Percentiles rank a stretch among this genome's conserved stretches.
Evolutionary conservation across 1,140 invertebrate genomes (phyloP).

Genomic region (Drosophila sturtevanti): DNA sequence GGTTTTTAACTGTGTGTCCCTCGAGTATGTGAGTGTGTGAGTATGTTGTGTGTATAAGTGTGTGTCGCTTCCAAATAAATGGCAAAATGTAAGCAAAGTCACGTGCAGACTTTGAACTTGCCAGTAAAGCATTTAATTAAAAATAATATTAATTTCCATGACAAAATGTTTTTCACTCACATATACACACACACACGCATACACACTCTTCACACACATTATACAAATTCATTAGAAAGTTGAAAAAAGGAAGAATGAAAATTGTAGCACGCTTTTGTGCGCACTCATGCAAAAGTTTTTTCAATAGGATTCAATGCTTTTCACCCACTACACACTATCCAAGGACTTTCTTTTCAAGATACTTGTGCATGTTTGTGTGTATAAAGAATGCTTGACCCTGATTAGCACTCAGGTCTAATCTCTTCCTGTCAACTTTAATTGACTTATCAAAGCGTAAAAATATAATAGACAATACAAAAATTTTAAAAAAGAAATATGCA

Average conservation of each 20-base stretch:
- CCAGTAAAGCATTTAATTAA: constrained; percentile 59
- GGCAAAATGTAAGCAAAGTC: constrained; percentile 56
- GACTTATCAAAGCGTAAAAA: constrained; percentile 34
- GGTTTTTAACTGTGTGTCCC: constrained; percentile 64
- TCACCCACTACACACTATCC: constrained; percentile 12
- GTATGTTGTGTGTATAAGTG: constrained; percentile 1
- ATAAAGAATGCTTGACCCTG: constrained; percentile 16
- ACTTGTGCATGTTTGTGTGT: not conserved
- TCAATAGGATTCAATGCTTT: constrained; percentile 23
- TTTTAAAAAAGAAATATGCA: not conserved
- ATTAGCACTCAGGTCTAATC: constrained; percentile 37
- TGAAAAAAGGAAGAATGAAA: not conserved
- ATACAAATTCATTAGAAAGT: constrained; percentile 13
- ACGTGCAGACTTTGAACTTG: constrained; percentile 54
- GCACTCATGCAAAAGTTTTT: constrained; percentile 35
- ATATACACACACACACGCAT: not conserved
- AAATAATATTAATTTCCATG: constrained; percentile 61
- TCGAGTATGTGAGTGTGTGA: constrained; percentile 10
- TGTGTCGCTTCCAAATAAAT: constrained; percentile 9
- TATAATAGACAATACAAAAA: not conserved
- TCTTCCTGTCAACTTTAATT: constrained; percentile 44
- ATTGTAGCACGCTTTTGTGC: constrained; percentile 22
- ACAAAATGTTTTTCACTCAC: constrained; percentile 29
- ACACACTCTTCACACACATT: not conserved
- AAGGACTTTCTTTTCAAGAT: constrained; percentile 17